phyloP scores from a whole-genome alignment of 2,797 vertebrate genomes.

The Triplophysa yarkandensis region DNA sequence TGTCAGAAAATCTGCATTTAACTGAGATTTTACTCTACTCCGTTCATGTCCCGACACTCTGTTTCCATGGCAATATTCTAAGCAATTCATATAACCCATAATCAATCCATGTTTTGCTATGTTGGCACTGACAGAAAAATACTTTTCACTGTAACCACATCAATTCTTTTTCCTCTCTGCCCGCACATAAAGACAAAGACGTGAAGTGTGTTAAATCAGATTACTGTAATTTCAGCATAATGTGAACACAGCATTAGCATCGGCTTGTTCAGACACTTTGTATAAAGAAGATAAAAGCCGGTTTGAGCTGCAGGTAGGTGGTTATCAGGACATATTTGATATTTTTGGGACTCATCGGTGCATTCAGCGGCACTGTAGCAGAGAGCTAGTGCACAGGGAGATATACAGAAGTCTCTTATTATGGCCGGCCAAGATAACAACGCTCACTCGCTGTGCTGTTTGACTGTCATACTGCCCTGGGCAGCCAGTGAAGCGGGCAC shows the following conservation, averaged over 20 bases:
- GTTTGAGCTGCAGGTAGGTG: not conserved
- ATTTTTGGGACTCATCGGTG: not conserved
- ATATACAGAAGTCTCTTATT: slow-evolving; percentile 25
- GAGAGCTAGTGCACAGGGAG: not conserved
- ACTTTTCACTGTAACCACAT: not conserved
- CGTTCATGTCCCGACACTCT: not conserved
- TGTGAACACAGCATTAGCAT: not conserved
- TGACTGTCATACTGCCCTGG: slow-evolving; percentile 33
- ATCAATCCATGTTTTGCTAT: too few species aligned
- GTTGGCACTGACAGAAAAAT: not conserved
- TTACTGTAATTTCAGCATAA: not conserved
- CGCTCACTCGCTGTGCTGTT: slow-evolving; percentile 17
- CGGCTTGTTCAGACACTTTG: not conserved
- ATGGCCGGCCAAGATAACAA: not conserved
- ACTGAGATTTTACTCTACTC: not conserved
- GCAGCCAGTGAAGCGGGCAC: slow-evolving; percentile 14
- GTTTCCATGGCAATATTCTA: not conserved
- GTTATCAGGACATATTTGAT: slow-evolving; percentile 5
- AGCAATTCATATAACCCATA: too few species aligned
- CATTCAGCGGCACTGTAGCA: not conserved
- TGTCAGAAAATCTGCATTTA: not conserved
- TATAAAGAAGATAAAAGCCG: not conserved
- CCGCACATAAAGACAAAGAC: not conserved
- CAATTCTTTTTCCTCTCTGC: not conserved
- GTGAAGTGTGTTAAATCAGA: not conserved